phyloP scores from a whole-genome alignment of 92 coral and sea anemone genomes.

The Phenganax subtilis region DNA sequence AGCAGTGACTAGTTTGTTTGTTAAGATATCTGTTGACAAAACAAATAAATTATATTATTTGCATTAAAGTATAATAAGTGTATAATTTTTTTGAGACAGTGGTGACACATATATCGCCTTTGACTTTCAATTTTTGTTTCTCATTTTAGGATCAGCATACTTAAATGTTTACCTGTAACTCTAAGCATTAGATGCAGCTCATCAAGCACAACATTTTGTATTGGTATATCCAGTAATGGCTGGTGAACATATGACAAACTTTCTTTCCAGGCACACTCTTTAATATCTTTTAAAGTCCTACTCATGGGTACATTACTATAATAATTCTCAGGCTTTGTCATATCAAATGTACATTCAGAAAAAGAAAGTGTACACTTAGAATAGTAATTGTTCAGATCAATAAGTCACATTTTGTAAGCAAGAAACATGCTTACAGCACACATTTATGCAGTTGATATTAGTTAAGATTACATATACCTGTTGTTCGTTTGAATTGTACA shows the following conservation, averaged over 20 bases:
- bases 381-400: not conserved
- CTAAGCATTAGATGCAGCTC: slow-evolving; percentile 45
- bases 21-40: slow-evolving; percentile 40
- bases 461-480: not conserved
- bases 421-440: too few relatives aligned
- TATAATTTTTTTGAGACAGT: too few relatives aligned
- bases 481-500: slow-evolving; percentile 1
- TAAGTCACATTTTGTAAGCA: too few relatives aligned
- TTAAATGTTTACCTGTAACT: slow-evolving; percentile 1
- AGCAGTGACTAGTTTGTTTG: slow-evolving; percentile 47
- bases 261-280: slow-evolving; percentile 16
- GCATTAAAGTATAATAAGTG: too few relatives aligned
- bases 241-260: slow-evolving; percentile 43
- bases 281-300: slow-evolving; percentile 25
- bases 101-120: too few relatives aligned
- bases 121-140: too few relatives aligned
- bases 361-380: not conserved
- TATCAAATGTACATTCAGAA: slow-evolving; percentile 29
- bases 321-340: slow-evolving; percentile 38
- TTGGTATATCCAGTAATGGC: slow-evolving; percentile 35
- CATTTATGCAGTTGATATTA: not conserved
- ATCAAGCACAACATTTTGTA: slow-evolving; percentile 37
- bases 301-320: slow-evolving; percentile 6
- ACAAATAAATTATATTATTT: too few relatives aligned
- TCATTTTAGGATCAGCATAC: too few relatives aligned